Base-by-base conservation (phyloP, 2,888 invertebrate species). In the Parnassius glacialis region DNA sequence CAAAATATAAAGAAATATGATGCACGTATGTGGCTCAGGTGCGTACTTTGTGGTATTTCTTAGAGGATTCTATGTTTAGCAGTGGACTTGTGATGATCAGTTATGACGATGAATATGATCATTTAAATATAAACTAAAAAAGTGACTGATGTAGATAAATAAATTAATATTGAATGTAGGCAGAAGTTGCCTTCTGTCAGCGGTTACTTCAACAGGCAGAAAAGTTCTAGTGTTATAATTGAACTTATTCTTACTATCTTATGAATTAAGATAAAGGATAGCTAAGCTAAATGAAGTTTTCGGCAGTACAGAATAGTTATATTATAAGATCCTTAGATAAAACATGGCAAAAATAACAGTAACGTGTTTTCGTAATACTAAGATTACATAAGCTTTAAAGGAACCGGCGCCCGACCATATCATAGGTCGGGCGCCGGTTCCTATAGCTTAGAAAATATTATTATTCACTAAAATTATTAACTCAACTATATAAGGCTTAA, bases 161-260 rank as follows among this genome's bases (percentile, higher is more conserved):
- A 5, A 34, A 34, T 34, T 34, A 34, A 34, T 13, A 20, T 3
- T 10, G 45, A 13, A 3, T 10, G 13, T 10, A 52, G 45, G 41
- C 53, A 54, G 48, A 42, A 44, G 47, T 53, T 59, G 53, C 41
- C 41, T 53, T 16, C 11, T 47, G 41, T 48, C 59, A 41, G 13
- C 16, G 43, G 13, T 2, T 48, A 34, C 12, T 42, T 16, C 45
- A 48, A 13, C 20, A 54, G 50, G 10, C 48, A 11, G 20, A 60
- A 42, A 60, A 54, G 54, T 55, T 51, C 60, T 11, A 11, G 9
- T 51, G 50, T 44, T 55, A 13, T 60, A 55, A 60, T 60, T 55
- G 55, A 55, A 50, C 44, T 51, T 55, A 51, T 50, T 54, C 59
- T 34, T 5, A 34, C 34, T 13, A 60, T 60, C 43, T 59, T 60